Evolutionary conservation across 2,888 invertebrate genomes (phyloP), one percentile per base, ranked within the genome.

Genomic region (Cantharis nigra): DNA sequence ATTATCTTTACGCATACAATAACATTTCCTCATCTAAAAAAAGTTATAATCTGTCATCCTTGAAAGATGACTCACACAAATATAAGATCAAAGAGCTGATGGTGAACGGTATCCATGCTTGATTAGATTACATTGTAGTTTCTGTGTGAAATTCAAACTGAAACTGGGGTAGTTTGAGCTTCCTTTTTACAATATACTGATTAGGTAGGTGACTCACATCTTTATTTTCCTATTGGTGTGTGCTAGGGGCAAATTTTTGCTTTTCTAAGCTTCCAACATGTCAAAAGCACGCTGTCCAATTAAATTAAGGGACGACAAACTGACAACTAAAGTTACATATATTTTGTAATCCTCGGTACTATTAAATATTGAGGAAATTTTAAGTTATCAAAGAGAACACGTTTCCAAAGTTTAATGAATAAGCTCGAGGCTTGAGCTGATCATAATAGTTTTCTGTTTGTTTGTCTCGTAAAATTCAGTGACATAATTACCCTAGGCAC

Each of bases 1-100:
- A 67, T 14, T 28, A 70, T 33, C 33, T 70, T 9, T 18, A 33
- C 18, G 33, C 30, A 70, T 33, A 70, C 30, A 70, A 70, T 16
- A 33, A 18, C 14, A 64, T 67, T 26, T 65, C n/a, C 20, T 16
- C 11, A 69, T 33, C 30, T 18, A 26, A 70, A 70, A 73, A 71
- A 71, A 18, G 26, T 18, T 9, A 20, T 63, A 74, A 70, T 74
- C 64, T 70, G 69, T 70, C 74, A 74, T 63, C 74, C 74, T 74
- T 74, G 74, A 70, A 70, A 26, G 64, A 63, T 70, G 49, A 63
- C 28, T 65, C 18, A 33, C 16, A 72, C 28, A 62, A 64, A 62
- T 74, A 62, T 30, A 74, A 74, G 74, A 74, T 74, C 74, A 74
- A 74, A 74, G 74, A 70, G 70, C 64, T 69, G 74, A 74, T 70